Percentiles rank a stretch among this genome's conserved stretches.
phyloP scores from a whole-genome alignment of 2,888 invertebrate genomes.

The Endomychus coccineus region DNA sequence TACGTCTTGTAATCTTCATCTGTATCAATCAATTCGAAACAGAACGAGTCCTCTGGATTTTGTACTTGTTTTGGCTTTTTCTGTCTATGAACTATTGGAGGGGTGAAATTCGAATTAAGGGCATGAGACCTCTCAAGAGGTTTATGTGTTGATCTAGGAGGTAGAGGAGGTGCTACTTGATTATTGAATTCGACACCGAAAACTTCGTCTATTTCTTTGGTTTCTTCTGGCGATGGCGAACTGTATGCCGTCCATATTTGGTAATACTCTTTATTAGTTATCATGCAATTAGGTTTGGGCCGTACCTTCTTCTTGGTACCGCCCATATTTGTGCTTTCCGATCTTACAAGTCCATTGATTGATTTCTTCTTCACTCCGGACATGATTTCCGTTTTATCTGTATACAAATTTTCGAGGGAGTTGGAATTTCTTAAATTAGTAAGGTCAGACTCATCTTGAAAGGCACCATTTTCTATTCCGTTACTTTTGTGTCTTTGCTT shows the following conservation, averaged over 20 bases:
- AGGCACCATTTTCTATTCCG: constrained; percentile 41
- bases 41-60: constrained; percentile 68
- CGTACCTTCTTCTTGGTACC: constrained; percentile 62
- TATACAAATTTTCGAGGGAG: constrained; percentile 37
- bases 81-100: constrained; percentile 59
- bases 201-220: constrained; percentile 22
- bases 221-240: constrained; percentile 31
- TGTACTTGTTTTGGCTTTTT: constrained; percentile 60
- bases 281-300: constrained; percentile 47
- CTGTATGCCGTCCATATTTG: constrained; percentile 62
- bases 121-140: constrained; percentile 57
- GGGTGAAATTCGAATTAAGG: constrained; percentile 33
- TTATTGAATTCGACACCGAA: constrained; percentile 21
- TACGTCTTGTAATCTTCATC: constrained; percentile 54
- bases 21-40: constrained; percentile 76
- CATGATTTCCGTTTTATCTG: constrained; percentile 26
- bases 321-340: constrained; percentile 48
- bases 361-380: constrained; percentile 41
- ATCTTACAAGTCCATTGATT: constrained; percentile 33
- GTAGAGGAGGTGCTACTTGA: constrained; percentile 57
- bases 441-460: constrained; percentile 37
- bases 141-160: constrained; percentile 63
- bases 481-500: constrained; percentile 39
- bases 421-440: constrained; percentile 32
- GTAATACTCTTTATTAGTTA: constrained; percentile 57